phyloP scores from a whole-genome alignment of 2,113 vertebrate genomes.

The Electrona antarctica region DNA sequence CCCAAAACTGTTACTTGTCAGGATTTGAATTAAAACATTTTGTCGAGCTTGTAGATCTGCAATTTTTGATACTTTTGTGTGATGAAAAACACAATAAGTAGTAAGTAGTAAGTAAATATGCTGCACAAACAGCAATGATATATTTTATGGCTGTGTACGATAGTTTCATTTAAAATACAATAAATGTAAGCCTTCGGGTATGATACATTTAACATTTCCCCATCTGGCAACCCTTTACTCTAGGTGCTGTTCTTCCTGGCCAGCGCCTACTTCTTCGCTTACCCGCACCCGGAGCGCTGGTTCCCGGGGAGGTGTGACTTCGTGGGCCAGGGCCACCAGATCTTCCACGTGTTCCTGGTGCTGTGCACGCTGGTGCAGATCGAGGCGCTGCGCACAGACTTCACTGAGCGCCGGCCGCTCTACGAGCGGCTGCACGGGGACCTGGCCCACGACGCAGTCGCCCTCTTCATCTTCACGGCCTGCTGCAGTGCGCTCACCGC shows the following conservation, averaged over 20 bases:
- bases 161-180: too few relatives aligned
- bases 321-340: constrained; percentile 93
- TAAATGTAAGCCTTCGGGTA: too few relatives aligned
- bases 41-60: too few relatives aligned
- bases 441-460: constrained; percentile 83
- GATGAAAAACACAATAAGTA: too few relatives aligned
- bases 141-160: too few relatives aligned
- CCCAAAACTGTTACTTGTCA: too few relatives aligned
- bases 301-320: constrained; percentile 90
- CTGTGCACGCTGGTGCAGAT: constrained; percentile 92
- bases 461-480: constrained; percentile 85
- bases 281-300: constrained; percentile 91
- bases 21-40: too few relatives aligned
- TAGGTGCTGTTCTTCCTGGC: constrained; percentile 91
- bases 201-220: too few relatives aligned
- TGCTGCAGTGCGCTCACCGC: constrained; percentile 88
- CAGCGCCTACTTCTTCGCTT: constrained; percentile 91
- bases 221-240: constrained; percentile 60
- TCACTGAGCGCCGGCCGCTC: constrained; percentile 80
- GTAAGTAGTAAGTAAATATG: too few relatives aligned
- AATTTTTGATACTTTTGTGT: too few relatives aligned
- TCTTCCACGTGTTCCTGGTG: constrained; percentile 91
- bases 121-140: too few relatives aligned
- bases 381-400: constrained; percentile 90
- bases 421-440: constrained; percentile 85